Evolutionary conservation across 2,797 vertebrate species (phyloP), one percentile per base, ranked within the genome.

Genomic region (Sparus aurata): DNA sequence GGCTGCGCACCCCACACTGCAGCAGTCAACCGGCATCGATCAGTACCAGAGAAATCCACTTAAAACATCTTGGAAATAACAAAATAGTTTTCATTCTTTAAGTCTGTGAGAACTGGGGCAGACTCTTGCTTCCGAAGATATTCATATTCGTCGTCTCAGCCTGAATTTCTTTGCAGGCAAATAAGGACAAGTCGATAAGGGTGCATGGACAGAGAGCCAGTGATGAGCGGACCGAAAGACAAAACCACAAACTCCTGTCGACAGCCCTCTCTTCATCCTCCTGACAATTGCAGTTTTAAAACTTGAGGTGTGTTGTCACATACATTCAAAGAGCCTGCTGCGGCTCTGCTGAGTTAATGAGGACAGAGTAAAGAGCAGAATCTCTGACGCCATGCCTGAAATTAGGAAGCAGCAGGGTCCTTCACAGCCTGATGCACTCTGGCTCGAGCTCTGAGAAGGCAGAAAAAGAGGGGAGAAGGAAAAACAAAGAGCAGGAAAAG

Each of bases 121-220:
- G 38, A 62, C 53, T 12, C 11, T 34, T 22, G n/a, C 25, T 27
- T 58, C 50, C 38, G 45, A 43, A 46, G 49, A 46, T 62, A 25
- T 60, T 6, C 13, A 6, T 20, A n/a, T 73, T 71, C 55, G 46
- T 83, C 49, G 52, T 34, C 54, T 74, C 11, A 16, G 50, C 0
- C 22, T 74, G 59, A 45, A 70, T 89, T 61, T 68, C n/a, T 70
- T 49, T 83, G 43, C 79, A 85, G 61, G 77, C 81, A 85, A 87
- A 83, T 82, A 54, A 60, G 74, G 61, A 27, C 4, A 69, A 20
- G 20, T 15, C 59, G 79, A 88, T 84, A 75, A 47, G 23, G 30
- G 20, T 13, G 10, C 8, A 18, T 10, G 6, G n/a, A 71, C 15
- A 57, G 52, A 27, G 53, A 50, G 60, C 23, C 38, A 1, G 45